phyloP scores from a whole-genome alignment of 2,113 vertebrate species.

The Oryzias curvinotus region DNA sequence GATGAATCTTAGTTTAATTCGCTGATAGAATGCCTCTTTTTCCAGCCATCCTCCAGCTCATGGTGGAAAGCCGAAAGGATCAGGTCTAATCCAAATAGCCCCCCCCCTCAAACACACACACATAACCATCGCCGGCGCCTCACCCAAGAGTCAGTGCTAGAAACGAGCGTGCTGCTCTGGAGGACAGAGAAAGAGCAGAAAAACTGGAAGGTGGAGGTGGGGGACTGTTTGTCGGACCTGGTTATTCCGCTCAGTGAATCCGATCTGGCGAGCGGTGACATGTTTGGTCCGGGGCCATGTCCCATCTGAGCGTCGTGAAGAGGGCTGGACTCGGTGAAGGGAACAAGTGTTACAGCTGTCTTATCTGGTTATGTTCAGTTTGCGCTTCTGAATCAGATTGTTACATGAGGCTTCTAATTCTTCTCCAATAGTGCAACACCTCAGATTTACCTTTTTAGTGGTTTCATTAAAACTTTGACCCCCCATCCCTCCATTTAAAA shows the following conservation, averaged over 20 bases:
- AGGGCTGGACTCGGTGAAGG: conserved; percentile 43
- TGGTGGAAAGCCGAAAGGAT: conserved; percentile 65
- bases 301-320: conserved; percentile 56
- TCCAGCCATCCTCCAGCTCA: conserved; percentile 39
- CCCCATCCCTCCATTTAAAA: no score
- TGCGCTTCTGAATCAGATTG: conserved; percentile 46
- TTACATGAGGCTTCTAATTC: conserved; percentile 34
- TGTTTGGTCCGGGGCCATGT: conserved; percentile 54
- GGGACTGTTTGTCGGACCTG: conserved; percentile 66
- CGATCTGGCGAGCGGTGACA: conserved; percentile 67
- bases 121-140: conserved; percentile 14
- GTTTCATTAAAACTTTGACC: no score
- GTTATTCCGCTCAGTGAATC: conserved; percentile 66
- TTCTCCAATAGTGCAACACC: conserved; percentile 3
- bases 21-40: conserved; percentile 68
- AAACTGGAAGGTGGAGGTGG: conserved; percentile 50
- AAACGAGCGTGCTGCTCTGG: conserved; percentile 39
- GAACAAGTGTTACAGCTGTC: conserved; percentile 55
- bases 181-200: conserved; percentile 23
- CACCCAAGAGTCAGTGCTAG: conserved; percentile 35
- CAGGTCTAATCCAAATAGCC: conserved; percentile 64
- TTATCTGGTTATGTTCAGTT: conserved; percentile 65
- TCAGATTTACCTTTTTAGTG: no score
- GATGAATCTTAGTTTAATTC: conserved; percentile 78
- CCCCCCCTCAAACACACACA: conserved; percentile 14